Percentiles rank a stretch among this genome's conserved stretches.
phyloP scores from a whole-genome alignment of 2,797 vertebrate species.

The Glyptemys insculpta region DNA sequence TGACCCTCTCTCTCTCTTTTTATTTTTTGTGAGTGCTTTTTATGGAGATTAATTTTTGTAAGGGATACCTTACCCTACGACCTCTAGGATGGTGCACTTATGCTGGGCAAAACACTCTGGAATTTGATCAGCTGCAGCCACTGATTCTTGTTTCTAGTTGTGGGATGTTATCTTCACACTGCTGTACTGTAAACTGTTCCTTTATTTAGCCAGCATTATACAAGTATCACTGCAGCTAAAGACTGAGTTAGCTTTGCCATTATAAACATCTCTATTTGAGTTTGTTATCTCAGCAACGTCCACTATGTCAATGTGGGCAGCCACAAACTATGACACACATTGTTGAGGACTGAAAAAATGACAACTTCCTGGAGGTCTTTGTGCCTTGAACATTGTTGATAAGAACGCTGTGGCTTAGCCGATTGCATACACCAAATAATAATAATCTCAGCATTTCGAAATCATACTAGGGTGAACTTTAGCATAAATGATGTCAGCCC shows the following conservation, averaged over 20 bases:
- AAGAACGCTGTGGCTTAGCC: no score
- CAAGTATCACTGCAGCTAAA: background rate
- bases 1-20: background rate
- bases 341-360: no score
- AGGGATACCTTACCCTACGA: background rate
- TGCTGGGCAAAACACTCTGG: background rate
- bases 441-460: background rate
- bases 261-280: background rate
- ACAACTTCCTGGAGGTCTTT: no score
- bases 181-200: background rate
- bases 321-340: no score
- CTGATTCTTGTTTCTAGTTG: background rate
- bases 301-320: no score
- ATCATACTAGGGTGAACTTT: background rate
- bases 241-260: background rate
- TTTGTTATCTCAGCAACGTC: background rate
- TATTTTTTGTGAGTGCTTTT: background rate
- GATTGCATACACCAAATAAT: no score
- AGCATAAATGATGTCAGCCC: background rate
- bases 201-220: background rate
- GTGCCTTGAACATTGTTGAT: no score
- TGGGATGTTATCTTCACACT: background rate
- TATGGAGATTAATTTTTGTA: background rate
- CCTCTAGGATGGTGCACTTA: background rate
- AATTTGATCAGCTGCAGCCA: background rate